Percentiles rank a stretch among this genome's conserved stretches.
phyloP scores from a whole-genome alignment of 1,140 invertebrate genomes.

The Orussus abietinus region DNA sequence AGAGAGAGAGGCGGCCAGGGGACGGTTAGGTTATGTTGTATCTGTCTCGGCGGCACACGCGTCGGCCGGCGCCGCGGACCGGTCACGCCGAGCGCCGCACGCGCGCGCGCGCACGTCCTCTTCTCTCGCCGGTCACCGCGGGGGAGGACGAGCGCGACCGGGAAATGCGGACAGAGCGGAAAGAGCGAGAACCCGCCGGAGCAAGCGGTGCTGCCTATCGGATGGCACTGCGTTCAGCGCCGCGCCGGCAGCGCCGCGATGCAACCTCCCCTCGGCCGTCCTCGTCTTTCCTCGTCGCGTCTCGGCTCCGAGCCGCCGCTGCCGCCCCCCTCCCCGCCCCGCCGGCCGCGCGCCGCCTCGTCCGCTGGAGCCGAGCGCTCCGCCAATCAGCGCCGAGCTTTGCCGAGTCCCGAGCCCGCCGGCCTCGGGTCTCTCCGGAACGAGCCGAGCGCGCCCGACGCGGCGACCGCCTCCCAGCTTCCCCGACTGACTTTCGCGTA shows the following conservation, averaged over 20 bases:
- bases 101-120: background rate
- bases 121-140: no score
- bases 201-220: conserved; percentile 40
- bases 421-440: no score
- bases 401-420: no score
- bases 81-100: conserved; percentile 2
- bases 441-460: no score
- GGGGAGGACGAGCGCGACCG: conserved; percentile 7
- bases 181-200: conserved; percentile 24
- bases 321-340: conserved; percentile 25
- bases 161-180: conserved; percentile 17
- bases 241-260: conserved; percentile 22
- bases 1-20: no score
- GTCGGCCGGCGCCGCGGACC: background rate
- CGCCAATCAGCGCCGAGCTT: no score
- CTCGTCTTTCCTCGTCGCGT: conserved; percentile 32
- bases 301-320: conserved; percentile 26
- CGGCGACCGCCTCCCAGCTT: no score
- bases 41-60: background rate
- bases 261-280: conserved; percentile 28
- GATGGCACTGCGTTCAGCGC: conserved; percentile 43
- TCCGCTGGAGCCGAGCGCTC: no score
- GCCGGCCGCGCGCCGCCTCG: no score
- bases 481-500: no score
- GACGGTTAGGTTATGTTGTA: background rate